Percentiles rank a stretch among this genome's conserved stretches.
Conservation (phyloP, 2,888 invertebrate genomes). For the Catonia carolina region DNA sequence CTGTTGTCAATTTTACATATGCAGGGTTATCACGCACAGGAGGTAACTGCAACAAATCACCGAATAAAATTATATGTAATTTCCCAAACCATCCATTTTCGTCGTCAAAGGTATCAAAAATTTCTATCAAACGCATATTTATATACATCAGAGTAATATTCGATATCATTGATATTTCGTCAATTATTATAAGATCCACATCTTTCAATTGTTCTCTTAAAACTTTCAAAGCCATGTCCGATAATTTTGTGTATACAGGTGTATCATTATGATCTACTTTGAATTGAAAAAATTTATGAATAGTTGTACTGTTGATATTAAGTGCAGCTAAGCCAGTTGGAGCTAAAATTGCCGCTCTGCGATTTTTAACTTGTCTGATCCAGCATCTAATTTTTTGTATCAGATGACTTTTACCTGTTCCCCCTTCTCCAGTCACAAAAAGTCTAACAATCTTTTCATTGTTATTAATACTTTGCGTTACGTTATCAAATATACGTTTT, state of each 20-base stretch:
- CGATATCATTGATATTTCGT: slow-evolving; percentile 35
- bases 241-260: slow-evolving; percentile 35
- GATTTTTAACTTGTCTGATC: not conserved
- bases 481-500: not conserved
- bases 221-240: slow-evolving; percentile 33
- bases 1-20: not conserved
- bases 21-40: slow-evolving; percentile 30
- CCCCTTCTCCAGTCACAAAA: slow-evolving; percentile 7
- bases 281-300: slow-evolving; percentile 37
- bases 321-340: slow-evolving; percentile 39
- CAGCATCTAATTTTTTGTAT: slow-evolving; percentile 3
- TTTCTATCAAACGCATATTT: slow-evolving; percentile 33
- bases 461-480: not conserved
- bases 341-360: slow-evolving; percentile 20
- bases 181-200: slow-evolving; percentile 35
- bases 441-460: not conserved
- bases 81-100: slow-evolving; percentile 38
- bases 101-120: slow-evolving; percentile 35
- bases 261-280: slow-evolving; percentile 37
- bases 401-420: slow-evolving; percentile 3
- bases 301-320: slow-evolving; percentile 38
- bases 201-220: slow-evolving; percentile 34
- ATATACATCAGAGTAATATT: slow-evolving; percentile 34
- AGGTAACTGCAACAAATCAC: slow-evolving; percentile 38
- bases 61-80: slow-evolving; percentile 36